Base-by-base conservation (phyloP, 1,140 invertebrate genomes). In the Pseudomyrmex concolor region DNA sequence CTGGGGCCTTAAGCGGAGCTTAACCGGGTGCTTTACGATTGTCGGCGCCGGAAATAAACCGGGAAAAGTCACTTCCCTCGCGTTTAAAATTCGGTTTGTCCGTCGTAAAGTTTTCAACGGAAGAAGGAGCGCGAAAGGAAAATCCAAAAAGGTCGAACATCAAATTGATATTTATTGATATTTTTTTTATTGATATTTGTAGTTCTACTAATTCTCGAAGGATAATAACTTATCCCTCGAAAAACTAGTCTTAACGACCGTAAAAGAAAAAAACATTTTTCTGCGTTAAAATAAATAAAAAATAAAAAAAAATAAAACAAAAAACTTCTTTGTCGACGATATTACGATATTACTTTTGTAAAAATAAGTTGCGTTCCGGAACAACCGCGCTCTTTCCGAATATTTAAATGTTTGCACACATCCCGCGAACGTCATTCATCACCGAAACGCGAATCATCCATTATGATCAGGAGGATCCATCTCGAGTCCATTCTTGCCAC, bases 11-110 rank as follows among this genome's bases (percentile, higher is more conserved):
- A 34, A 34, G 4, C 57, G 22, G 81, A 73, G 64, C 45, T 72
- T 59, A 2, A 19, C 10, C 25, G 51, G 51, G 50, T 57, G 60
- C 55, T 84, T 86, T 62, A 77, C n/a, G 71, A 73, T 17, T 22
- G n/a, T 45, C 0, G 15, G 67, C 19, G 62, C 10, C 43, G 72
- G 19, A 86, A 86, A 71, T 72, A 87, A 87, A 84, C 84, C 86
- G 73, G 50, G 25, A 76, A 72, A 86, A 63, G 60, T 76, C 76
- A 2, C 55, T 43, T 57, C 2, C 1, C 48, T 74, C 60, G 67
- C 71, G 8, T 15, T 15, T 13, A 0, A 59, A 78, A 62, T 76
- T 55, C n/a, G 7, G 2, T 19, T 45, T 5, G 43, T 43, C 17
- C 22, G 19, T 59, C 12, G n/a, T 19, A 66, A 83, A 43, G 8